A percentile compares a stretch with the other conserved stretches of the same genome.
These are phyloP conservation scores for Ctenicera cuprea DNA, from an alignment of 2,888 invertebrate genomes.

Conservation along the genomic window DNA sequence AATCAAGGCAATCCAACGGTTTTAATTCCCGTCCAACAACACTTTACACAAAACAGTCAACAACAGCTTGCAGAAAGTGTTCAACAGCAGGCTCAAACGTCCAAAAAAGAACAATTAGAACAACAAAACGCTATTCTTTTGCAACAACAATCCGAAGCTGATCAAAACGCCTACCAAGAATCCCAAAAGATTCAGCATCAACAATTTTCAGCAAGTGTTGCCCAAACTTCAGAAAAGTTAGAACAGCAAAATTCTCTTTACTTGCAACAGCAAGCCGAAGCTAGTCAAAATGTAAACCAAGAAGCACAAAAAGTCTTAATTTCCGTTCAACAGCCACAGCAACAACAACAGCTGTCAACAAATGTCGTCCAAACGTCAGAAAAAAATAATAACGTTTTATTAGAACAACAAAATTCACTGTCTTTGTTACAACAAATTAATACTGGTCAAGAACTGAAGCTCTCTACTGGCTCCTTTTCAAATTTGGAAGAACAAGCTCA, in stretches of 20 bases:
- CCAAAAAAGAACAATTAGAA: too few species aligned
- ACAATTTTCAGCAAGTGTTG: neutral
- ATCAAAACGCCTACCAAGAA: too few species aligned
- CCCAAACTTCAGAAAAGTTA: too few species aligned
- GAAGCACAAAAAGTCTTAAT: neutral
- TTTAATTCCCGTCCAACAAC: neutral
- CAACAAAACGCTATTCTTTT: too few species aligned
- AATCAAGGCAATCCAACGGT: neutral
- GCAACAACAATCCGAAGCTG: too few species aligned
- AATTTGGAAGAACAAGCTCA: conserved; percentile 12
- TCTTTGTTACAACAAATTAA: neutral
- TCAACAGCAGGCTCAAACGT: neutral
- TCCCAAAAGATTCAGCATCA: too few species aligned
- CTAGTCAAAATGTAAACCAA: neutral
- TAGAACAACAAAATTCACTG: neutral
- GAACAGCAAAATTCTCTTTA: too few species aligned
- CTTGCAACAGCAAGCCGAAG: neutral
- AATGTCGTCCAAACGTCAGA: neutral
- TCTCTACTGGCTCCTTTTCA: neutral
- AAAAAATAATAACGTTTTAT: neutral
- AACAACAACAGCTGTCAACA: too few species aligned
- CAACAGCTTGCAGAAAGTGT: neutral
- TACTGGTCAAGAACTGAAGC: neutral
- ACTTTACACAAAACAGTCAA: neutral
- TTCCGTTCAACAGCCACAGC: conserved; percentile 1